Percentiles rank a stretch among this genome's conserved stretches.
Conservation (phyloP, 2,797 vertebrate species). For the Pitangus sulphuratus region DNA sequence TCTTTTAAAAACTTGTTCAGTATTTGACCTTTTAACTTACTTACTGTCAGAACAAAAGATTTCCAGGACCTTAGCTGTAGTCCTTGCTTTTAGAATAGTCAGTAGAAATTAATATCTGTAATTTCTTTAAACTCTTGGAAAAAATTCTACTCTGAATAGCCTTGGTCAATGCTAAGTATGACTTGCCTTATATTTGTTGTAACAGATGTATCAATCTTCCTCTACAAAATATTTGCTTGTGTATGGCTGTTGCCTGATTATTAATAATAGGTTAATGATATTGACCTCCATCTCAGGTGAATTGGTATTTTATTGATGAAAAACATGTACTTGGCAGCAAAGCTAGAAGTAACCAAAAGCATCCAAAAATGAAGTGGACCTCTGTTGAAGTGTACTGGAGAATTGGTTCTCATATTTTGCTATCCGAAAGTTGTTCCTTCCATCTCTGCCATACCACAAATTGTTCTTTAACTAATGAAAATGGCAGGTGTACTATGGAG, state of each 20-base stretch:
- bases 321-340: background rate
- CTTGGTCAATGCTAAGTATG: background rate
- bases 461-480: background rate
- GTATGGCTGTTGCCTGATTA: background rate
- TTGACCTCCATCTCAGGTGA: background rate
- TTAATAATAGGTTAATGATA: background rate
- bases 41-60: background rate
- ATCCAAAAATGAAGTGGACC: background rate
- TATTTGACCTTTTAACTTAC: background rate
- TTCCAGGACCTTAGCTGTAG: background rate
- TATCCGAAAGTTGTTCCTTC: background rate
- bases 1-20: background rate
- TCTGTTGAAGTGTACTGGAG: background rate
- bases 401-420: background rate
- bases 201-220: background rate
- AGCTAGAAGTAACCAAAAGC: background rate
- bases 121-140: background rate
- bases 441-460: background rate
- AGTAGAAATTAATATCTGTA: background rate
- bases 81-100: background rate
- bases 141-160: background rate
- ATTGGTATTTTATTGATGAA: background rate
- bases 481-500: background rate
- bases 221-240: background rate
- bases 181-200: background rate